These are phyloP conservation scores for Drosophila bocki DNA, from an alignment of 1,140 invertebrate genomes.

Conservation along the genomic window DNA sequence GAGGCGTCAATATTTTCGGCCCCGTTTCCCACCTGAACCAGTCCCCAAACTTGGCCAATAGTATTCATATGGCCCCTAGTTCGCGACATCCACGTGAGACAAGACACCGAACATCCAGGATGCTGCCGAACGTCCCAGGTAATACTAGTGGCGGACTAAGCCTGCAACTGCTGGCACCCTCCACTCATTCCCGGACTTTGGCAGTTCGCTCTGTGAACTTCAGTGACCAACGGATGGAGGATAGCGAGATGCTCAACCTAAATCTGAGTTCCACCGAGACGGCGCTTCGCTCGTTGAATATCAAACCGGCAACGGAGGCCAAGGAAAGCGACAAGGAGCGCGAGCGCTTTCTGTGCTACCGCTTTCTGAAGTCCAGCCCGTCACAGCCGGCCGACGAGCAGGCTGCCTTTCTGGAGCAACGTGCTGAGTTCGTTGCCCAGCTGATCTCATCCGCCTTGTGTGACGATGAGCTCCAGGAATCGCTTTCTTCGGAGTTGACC, in stretches of 20 bases:
- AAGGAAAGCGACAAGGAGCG: constrained; percentile 40
- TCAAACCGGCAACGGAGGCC: constrained; percentile 4
- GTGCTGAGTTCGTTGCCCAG: constrained; percentile 68
- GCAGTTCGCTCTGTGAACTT: constrained; percentile 14
- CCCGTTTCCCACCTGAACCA: not conserved
- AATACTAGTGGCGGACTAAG: not conserved
- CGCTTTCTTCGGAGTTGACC: not conserved
- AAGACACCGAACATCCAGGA: not conserved
- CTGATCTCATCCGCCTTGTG: constrained; percentile 57
- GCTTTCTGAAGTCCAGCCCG: constrained; percentile 17
- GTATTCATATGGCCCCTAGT: not conserved
- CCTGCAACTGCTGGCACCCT: not conserved
- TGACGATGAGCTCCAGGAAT: constrained; percentile 47
- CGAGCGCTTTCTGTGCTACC: constrained; percentile 57
- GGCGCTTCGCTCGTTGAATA: constrained; percentile 2
- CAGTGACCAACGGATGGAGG: constrained; percentile 20
- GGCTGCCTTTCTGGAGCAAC: constrained; percentile 41
- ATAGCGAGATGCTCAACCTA: constrained; percentile 2
- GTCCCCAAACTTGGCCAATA: not conserved
- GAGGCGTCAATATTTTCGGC: constrained; percentile 11
- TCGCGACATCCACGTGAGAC: constrained; percentile 1
- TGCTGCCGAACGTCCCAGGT: constrained; percentile 2
- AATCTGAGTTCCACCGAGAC: not conserved
- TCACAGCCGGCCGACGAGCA: constrained; percentile 20
- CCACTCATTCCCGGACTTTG: not conserved